These are phyloP conservation scores for Notamacropus eugenii DNA, from an alignment of 2,797 vertebrate species.

Conservation along the genomic window DNA sequence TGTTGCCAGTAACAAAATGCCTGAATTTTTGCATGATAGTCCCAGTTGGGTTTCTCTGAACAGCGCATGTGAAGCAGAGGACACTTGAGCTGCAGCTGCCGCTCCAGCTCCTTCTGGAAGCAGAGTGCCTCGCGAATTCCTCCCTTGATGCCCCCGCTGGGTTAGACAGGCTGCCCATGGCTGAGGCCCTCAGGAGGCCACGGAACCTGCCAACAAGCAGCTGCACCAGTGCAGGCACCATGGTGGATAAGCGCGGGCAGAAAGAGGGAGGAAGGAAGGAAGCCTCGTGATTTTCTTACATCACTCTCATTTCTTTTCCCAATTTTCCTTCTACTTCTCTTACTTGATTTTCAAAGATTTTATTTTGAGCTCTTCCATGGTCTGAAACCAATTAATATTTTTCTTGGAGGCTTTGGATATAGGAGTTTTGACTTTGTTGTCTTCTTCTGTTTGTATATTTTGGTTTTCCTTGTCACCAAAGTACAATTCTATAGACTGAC, in stretches of 20 bases:
- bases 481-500: no score
- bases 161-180: neutral
- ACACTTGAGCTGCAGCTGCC: slow-evolving; percentile 86
- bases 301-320: no score
- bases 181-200: slow-evolving; percentile 43
- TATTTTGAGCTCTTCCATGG: no score
- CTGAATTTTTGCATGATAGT: slow-evolving; percentile 95
- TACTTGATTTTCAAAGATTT: no score
- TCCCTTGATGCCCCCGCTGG: slow-evolving; percentile 61
- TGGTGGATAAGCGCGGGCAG: neutral
- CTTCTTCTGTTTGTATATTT: no score
- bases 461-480: no score
- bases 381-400: no score
- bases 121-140: slow-evolving; percentile 28
- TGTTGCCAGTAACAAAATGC: slow-evolving; percentile 91
- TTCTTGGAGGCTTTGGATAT: no score
- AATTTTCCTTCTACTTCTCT: no score
- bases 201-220: slow-evolving; percentile 33
- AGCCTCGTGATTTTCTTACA: neutral
- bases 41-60: slow-evolving; percentile 93
- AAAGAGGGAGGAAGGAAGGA: fast-evolving
- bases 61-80: slow-evolving; percentile 89
- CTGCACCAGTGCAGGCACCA: slow-evolving; percentile 75
- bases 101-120: slow-evolving; percentile 81
- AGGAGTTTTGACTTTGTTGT: no score